Evolutionary conservation across 2,113 vertebrate genomes (phyloP), one percentile per base, ranked within the genome.

Genomic region (Calypte anna): DNA sequence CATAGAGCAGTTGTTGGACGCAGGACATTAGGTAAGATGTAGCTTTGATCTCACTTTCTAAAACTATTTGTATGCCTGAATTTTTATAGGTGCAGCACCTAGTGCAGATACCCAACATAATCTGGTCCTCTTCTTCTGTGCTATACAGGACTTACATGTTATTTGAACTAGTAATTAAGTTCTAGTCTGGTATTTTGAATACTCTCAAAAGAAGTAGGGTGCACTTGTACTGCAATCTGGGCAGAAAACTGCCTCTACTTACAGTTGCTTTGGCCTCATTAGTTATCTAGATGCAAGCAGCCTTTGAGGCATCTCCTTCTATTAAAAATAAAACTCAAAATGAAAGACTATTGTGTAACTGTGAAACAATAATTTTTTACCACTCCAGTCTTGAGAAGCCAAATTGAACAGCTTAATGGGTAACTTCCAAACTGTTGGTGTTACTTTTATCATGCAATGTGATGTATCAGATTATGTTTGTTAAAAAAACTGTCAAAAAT

Each of bases 261-360:
- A 55, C 93, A 61, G 69, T 62, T 96, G 27, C 22, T 44, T 64
- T 86, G 96, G 67, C 22, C 36, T 36, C 38, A 20, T 70, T 85
- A 58, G 50, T 93, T 92, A 67, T 58, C 43, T 67, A 70, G 75
- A 67, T 33, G 13, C 31, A 74, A 79, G 23, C n/a, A 91, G 30
- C 9, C 53, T 93, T 84, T 73, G 66, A 88, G 55, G 64, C 24
- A 94, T 30, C 80, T 88, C 62, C 38, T 90, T 44, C 21, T 85
- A 63, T 86, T 93, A 76, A 46, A 96, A 92, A 85, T 74, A 79
- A 80, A 94, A 86, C 82, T 72, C 64, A 59, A 90, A 87, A 82
- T 90, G 27, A 85, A 94, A 94, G 38, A 78, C 57, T 80, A 72
- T 36, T 81, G 28, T 70, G 43, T 78, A 72, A 76, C n/a, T 23